Evolutionary conservation across 2,797 vertebrate species (phyloP), one percentile per base, ranked within the genome.

Genomic region (Leptodactylus fallax): DNA sequence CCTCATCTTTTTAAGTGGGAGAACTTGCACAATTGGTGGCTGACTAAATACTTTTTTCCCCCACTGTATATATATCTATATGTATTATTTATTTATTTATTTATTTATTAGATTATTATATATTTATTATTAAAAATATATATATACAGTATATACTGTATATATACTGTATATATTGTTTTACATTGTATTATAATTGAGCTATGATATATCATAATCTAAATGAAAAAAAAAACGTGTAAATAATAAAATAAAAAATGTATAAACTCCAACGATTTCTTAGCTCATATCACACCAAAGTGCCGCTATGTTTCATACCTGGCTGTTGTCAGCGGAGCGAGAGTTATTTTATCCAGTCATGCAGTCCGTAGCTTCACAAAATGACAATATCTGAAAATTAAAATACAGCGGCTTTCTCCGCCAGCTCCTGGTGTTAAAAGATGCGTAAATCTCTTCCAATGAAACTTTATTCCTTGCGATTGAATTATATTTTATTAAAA

Each of bases 401-500:
- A 85, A 91, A 92, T 91, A 89, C 91, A 91, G 87, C 82, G 82
- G 6, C 36, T 8, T 56, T 91, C 83, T 91, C 79, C 91, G 85
- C 89, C 56, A 89, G 90, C 86, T 89, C 87, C 88, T 91, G 87
- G 77, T 89, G 90, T 85, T 86, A 92, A 92, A 91, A 83, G 84
- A 90, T 0, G 1, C 72, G 88, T 92, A 92, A 93, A 93, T 92
- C 79, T 91, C 87, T 86, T 61, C 51, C 77, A 87, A 88, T 92
- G 87, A 89, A 87, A 53, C 27, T 91, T 91, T 87, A 85, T 81
- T 17, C 85, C 47, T 12, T 0, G 65, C 77, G 82, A 19, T 6
- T 83, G 86, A 91, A 91, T 92, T 92, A 91, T 36, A 90, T 90
- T 92, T 95, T 93, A 92, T 93, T 93, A 91, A 93, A 94, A 88